Percentiles rank a stretch among this genome's conserved stretches.
phyloP scores from a whole-genome alignment of 2,797 vertebrate genomes.

The Tokudaia muenninki region DNA sequence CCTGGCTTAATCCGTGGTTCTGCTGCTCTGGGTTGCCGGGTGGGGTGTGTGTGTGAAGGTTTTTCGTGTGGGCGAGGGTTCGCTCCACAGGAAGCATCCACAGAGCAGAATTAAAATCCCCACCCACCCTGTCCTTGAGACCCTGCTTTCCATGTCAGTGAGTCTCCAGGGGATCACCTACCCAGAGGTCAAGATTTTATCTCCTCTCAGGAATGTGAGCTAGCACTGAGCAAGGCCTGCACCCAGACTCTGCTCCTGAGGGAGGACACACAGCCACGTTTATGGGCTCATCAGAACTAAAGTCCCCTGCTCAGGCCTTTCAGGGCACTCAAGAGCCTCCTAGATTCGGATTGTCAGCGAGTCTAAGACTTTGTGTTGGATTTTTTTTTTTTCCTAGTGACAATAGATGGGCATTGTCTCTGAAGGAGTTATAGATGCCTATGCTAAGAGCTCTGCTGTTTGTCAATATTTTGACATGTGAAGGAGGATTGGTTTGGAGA shows the following conservation, averaged over 20 bases:
- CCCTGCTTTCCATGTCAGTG: neutral
- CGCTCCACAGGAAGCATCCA: neutral
- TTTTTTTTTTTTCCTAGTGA: neutral
- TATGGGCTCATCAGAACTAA: neutral
- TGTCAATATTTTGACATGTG: slow-evolving; percentile 79
- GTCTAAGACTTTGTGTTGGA: neutral
- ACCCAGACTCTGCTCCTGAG: neutral
- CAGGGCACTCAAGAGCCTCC: neutral
- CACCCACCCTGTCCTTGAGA: neutral
- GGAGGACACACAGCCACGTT: neutral
- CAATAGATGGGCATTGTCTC: slow-evolving; percentile 35
- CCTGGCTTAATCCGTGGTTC: no score
- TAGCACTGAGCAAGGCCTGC: slow-evolving; percentile 8
- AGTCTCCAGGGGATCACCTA: neutral
- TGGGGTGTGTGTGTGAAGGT: no score
- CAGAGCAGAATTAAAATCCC: neutral
- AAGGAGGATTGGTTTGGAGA: slow-evolving; percentile 67
- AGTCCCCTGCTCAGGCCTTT: slow-evolving; percentile 69
- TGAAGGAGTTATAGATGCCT: slow-evolving; percentile 61
- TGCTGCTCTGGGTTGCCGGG: no score
- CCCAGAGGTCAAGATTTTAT: neutral
- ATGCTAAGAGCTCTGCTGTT: slow-evolving; percentile 28
- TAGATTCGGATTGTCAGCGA: neutral
- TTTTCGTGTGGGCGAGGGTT: no score
- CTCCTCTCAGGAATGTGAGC: neutral